Base-by-base conservation (phyloP, 2,888 invertebrate species). In the Apodemia mormo region DNA sequence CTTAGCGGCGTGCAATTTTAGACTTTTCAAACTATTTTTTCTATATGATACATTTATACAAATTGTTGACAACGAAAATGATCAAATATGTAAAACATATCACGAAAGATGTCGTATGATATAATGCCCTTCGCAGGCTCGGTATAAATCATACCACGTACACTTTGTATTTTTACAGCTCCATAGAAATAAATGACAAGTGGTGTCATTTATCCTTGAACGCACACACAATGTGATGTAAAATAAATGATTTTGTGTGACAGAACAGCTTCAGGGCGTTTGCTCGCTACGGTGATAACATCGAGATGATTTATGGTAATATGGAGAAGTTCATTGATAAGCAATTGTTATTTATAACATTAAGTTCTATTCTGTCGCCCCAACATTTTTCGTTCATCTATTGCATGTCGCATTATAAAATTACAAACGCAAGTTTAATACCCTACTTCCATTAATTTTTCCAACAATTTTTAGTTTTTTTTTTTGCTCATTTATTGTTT, bases 201-300 rank as follows among this genome's bases (percentile, higher is more conserved):
- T 30, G 30, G 10, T 14, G 58, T 58, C 58, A 30, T 30, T 30
- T 58, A 58, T 58, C 12, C 30, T 12, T 6, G 30, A 58, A 12
- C 58, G 29, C 58, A 30, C 58, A 30, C 58, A 58, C 30, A 58
- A 33, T 58, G 29, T 58, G 30, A 58, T 58, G 30, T 58, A 58
- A 58, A 58, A 29, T 58, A 33, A 58, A 58, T 58, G 58, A 29
- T 58, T 30, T 58, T 30, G 58, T 58, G 58, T 14, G 58, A 58
- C 58, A 58, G 58, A 58, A 58, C 58, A 30, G 56, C 56, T 58
- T 29, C 10, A 58, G 30, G 49, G 49, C 49, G 49, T 49, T 49
- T 14, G 49, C 49, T 49, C 49, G 49, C 56, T 58, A 9, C 29
- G 56, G 10, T 58, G 56, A 58, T 58, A 58, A 5, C 10, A 10